Conservation (phyloP, 2,888 invertebrate genomes). For the Agelastica alni region DNA sequence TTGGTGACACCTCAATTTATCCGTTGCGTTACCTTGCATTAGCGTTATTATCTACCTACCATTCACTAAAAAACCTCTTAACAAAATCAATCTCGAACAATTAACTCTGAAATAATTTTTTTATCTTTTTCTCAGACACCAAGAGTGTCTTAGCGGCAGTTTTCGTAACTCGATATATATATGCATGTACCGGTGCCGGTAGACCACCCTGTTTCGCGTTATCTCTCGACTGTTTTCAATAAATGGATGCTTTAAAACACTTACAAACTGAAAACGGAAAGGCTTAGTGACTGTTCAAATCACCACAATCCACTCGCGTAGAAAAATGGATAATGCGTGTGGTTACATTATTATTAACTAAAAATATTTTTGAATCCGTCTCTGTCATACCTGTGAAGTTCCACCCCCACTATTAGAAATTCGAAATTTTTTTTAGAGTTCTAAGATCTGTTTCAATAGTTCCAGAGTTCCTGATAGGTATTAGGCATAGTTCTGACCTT, state of each 20-base stretch:
- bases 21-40: slow-evolving; percentile 26
- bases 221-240: background rate
- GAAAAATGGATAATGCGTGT: no score
- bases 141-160: slow-evolving; percentile 28
- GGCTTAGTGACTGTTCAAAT: no score
- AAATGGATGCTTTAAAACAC: slow-evolving; percentile 1
- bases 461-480: no score
- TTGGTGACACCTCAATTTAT: slow-evolving; percentile 31
- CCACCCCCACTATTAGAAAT: no score
- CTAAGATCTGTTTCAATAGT: no score
- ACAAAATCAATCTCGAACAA: slow-evolving; percentile 30
- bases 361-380: no score
- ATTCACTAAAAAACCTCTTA: slow-evolving; percentile 30
- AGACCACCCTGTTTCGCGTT: slow-evolving; percentile 15
- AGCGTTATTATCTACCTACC: slow-evolving; percentile 25
- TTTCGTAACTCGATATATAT: slow-evolving; percentile 8
- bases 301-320: no score
- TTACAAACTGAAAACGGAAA: no score
- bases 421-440: no score
- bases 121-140: slow-evolving; percentile 29
- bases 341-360: no score
- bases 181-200: background rate
- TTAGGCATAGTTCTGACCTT: no score
- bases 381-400: no score
- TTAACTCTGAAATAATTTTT: slow-evolving; percentile 30